These are phyloP conservation scores for Rhynchotus rufescens DNA, from an alignment of 2,797 vertebrate species.

Conservation along the genomic window DNA sequence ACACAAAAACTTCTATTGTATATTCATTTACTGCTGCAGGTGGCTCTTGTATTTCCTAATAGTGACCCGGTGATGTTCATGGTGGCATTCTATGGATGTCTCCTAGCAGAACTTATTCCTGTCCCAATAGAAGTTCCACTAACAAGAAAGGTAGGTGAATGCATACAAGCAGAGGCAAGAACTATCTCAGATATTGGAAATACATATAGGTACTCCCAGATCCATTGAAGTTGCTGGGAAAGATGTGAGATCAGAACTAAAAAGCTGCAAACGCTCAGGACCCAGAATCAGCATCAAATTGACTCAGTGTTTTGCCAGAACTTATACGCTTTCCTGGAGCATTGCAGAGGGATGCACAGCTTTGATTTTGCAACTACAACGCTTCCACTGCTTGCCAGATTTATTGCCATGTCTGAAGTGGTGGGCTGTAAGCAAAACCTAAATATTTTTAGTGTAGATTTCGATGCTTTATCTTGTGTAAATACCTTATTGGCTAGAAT, in stretches of 20 bases:
- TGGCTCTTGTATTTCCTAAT: slow-evolving; percentile 96
- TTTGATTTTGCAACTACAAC: not conserved
- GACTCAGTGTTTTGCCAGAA: not conserved
- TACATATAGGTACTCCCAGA: accelerated
- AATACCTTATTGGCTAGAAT: not conserved
- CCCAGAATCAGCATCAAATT: not conserved
- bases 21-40: slow-evolving; percentile 76
- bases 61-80: slow-evolving; percentile 97
- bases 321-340: accelerated
- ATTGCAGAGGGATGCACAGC: not conserved
- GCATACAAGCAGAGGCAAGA: not conserved
- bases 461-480: not conserved
- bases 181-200: not conserved
- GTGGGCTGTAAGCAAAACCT: not conserved
- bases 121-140: slow-evolving; percentile 97
- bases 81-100: slow-evolving; percentile 97
- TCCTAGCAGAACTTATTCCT: slow-evolving; percentile 93
- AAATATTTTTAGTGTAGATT: not conserved
- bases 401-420: not conserved
- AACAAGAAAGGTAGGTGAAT: slow-evolving; percentile 90
- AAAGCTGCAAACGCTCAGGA: not conserved
- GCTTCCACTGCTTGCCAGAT: not conserved
- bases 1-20: not conserved
- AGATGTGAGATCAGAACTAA: not conserved
- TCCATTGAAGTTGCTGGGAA: not conserved